These are phyloP conservation scores for Chelon auratus DNA, from an alignment of 2,797 vertebrate genomes.

Conservation along the genomic window DNA sequence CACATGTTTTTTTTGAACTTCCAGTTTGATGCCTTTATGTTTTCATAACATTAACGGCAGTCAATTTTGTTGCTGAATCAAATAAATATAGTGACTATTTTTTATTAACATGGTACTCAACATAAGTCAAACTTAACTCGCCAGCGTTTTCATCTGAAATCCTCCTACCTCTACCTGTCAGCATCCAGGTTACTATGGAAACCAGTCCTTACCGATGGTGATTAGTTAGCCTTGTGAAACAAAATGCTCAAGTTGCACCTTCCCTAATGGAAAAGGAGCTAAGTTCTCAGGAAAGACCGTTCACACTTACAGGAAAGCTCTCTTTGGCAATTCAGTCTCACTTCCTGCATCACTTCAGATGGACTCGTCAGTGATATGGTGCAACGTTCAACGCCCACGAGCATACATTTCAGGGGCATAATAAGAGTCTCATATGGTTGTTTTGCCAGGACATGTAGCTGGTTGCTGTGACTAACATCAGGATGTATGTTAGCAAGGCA, in stretches of 20 bases:
- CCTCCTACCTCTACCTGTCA: slow-evolving; percentile 6
- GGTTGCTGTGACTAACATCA: slow-evolving; percentile 19
- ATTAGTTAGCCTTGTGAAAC: background rate
- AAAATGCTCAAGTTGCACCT: slow-evolving; percentile 3
- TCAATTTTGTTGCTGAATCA: too few species aligned
- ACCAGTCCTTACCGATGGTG: slow-evolving; percentile 1
- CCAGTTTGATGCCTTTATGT: too few species aligned
- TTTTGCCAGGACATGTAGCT: slow-evolving; percentile 1
- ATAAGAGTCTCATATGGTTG: background rate
- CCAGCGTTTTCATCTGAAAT: background rate
- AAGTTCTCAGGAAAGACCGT: background rate
- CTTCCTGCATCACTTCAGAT: slow-evolving; percentile 39
- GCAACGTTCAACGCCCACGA: background rate
- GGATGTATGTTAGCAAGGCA: background rate
- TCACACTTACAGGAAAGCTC: slow-evolving; percentile 14
- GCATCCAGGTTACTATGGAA: slow-evolving; percentile 57
- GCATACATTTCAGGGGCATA: background rate
- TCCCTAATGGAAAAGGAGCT: background rate
- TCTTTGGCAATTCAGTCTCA: slow-evolving; percentile 7
- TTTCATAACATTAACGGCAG: too few species aligned
- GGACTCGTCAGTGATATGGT: background rate
- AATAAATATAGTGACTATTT: background rate
- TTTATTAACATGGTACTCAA: background rate
- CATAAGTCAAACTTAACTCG: background rate
- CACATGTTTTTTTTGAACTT: too few species aligned